Percentiles rank a stretch among this genome's conserved stretches.
Evolutionary conservation across 2,113 vertebrate species (phyloP).

Genomic region (Pomatorhinus ruficollis): DNA sequence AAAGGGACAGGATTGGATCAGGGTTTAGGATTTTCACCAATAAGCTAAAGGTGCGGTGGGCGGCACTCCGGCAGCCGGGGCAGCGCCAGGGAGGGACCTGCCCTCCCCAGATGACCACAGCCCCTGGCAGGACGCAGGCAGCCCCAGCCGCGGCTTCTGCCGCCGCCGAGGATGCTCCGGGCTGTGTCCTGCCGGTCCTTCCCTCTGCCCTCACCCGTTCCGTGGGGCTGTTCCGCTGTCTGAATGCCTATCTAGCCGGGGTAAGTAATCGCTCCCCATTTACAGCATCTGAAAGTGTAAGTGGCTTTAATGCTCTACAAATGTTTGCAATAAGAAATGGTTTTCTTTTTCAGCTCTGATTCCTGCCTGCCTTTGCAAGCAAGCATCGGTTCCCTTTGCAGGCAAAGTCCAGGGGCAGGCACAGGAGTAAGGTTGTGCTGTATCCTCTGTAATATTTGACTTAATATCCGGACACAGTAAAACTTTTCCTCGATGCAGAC

Average conservation of each 20-base stretch:
- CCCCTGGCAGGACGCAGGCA: neutral
- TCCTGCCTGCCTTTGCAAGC: neutral
- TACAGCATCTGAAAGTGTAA: neutral
- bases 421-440: neutral
- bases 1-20: slow-evolving; percentile 79
- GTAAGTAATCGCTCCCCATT: neutral
- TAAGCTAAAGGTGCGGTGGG: slow-evolving; percentile 74
- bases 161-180: neutral
- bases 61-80: slow-evolving; percentile 65
- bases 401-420: neutral
- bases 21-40: slow-evolving; percentile 79
- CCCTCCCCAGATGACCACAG: slow-evolving; percentile 63
- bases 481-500: neutral
- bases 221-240: neutral
- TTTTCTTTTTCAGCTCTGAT: neutral
- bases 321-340: neutral
- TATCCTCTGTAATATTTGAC: neutral
- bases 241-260: neutral
- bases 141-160: neutral
- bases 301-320: neutral
- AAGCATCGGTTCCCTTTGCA: neutral
- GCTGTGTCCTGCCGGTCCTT: neutral
- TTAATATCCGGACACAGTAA: neutral
- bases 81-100: slow-evolving; percentile 60
- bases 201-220: neutral